Percentiles rank a stretch among this genome's conserved stretches.
These are phyloP conservation scores for Balanococcus diminutus DNA, from an alignment of 2,888 invertebrate genomes.

Conservation along the genomic window DNA sequence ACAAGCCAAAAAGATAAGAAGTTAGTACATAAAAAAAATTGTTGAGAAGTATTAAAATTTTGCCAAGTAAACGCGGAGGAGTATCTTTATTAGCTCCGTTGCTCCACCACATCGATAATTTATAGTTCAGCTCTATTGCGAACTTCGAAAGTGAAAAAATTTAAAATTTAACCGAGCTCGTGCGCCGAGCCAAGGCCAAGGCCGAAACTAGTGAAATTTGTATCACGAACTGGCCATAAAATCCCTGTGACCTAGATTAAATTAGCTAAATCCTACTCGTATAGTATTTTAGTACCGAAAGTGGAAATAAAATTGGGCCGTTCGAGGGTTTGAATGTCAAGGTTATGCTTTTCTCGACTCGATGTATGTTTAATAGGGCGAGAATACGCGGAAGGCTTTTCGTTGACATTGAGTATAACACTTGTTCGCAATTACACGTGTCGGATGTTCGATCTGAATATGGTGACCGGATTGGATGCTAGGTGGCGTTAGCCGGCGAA, in stretches of 20 bases:
- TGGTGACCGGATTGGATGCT: neutral
- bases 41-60: neutral
- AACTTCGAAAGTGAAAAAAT: neutral
- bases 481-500: neutral
- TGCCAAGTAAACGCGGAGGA: too few relatives aligned
- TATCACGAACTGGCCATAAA: neutral
- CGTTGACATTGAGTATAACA: constrained; percentile 52
- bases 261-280: constrained; percentile 23
- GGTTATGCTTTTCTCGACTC: constrained; percentile 45
- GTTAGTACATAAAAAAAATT: neutral
- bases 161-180: neutral
- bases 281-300: constrained; percentile 42
- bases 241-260: constrained; percentile 8
- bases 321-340: constrained; percentile 52
- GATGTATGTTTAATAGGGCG: constrained; percentile 21
- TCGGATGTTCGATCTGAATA: constrained; percentile 35
- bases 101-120: too few relatives aligned
- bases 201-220: neutral
- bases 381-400: constrained; percentile 48
- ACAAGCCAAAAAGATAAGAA: neutral
- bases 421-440: constrained; percentile 54
- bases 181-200: neutral
- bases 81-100: too few relatives aligned
- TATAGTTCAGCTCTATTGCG: too few relatives aligned
- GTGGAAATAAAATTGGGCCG: constrained; percentile 54